phyloP scores from a whole-genome alignment of 2,113 vertebrate species.

The Montifringilla adamsi region DNA sequence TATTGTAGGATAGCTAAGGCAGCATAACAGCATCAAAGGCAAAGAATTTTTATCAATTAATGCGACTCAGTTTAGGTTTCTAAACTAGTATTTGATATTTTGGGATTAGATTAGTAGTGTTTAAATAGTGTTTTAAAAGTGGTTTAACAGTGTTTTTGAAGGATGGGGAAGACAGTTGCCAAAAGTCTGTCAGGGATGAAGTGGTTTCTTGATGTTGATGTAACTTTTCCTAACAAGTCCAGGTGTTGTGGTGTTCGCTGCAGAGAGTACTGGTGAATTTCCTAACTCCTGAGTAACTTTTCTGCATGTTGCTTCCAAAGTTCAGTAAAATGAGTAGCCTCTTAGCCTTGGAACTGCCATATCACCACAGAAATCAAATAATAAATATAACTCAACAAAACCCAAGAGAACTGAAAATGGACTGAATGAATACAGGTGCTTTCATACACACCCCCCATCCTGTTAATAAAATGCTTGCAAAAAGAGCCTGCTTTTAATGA shows the following conservation, averaged over 20 bases:
- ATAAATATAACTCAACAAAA: background rate
- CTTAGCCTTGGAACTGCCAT: background rate
- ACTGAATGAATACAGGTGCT: background rate
- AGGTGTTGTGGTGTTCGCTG: background rate
- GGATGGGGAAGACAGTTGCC: background rate
- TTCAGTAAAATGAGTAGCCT: fast-evolving
- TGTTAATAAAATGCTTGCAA: background rate
- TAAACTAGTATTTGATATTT: background rate
- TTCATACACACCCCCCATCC: fast-evolving
- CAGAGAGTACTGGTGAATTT: background rate
- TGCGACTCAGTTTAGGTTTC: background rate
- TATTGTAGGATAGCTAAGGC: background rate
- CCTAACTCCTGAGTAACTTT: background rate
- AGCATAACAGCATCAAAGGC: background rate
- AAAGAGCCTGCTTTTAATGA: background rate
- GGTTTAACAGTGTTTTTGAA: background rate
- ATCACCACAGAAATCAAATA: background rate
- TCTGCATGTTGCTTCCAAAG: background rate
- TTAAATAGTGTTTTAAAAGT: background rate
- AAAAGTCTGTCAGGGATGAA: background rate
- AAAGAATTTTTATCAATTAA: background rate
- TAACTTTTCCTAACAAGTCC: background rate
- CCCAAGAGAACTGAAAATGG: background rate
- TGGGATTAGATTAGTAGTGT: background rate
- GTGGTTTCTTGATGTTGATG: background rate